A percentile compares a stretch with the other conserved stretches of the same genome.
These are phyloP conservation scores for Aphis craccivora DNA, from an alignment of 1,140 invertebrate species.

Conservation along the genomic window DNA sequence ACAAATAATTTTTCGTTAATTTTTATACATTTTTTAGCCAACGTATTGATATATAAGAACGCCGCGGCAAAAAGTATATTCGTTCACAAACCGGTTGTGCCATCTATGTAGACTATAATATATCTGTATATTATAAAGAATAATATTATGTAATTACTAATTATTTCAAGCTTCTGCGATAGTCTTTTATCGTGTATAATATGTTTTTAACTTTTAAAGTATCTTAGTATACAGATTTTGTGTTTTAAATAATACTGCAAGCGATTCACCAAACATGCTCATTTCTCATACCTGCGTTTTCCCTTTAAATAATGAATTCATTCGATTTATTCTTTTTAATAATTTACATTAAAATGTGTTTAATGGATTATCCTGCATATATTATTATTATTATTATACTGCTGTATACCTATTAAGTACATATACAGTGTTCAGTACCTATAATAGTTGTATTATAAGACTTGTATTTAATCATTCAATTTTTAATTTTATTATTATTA, in stretches of 20 bases:
- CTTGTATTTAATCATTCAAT: neutral
- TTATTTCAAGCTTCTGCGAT: neutral
- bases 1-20: neutral
- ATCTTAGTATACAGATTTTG: neutral
- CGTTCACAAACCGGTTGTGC: neutral
- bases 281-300: neutral
- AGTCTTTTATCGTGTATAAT: neutral
- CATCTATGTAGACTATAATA: no score
- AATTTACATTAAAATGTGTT: no score
- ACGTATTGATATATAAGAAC: neutral
- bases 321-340: neutral
- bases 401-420: neutral
- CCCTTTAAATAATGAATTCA: neutral
- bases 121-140: no score
- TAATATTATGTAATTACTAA: no score
- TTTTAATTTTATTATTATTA: neutral
- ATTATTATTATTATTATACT: neutral
- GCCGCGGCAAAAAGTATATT: neutral
- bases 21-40: neutral
- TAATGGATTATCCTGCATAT: neutral
- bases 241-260: neutral
- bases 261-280: neutral
- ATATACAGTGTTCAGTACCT: neutral
- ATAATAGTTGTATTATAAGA: neutral
- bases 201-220: no score